Evolutionary conservation across 2,797 vertebrate genomes (phyloP).

Genomic region (Clamator glandarius): DNA sequence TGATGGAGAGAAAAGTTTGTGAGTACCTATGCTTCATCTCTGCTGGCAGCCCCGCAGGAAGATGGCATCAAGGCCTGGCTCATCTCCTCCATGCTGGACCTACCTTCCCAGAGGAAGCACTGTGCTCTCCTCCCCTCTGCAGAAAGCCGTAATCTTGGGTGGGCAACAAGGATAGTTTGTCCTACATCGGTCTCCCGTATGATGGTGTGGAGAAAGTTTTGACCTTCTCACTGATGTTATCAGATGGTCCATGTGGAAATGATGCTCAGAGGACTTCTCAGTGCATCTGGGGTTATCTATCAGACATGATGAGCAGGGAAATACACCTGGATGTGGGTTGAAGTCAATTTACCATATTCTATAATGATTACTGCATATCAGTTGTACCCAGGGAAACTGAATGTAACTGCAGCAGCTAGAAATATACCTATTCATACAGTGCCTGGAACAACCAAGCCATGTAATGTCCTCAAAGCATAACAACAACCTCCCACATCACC

Average conservation of each 20-base stretch:
- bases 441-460: background rate
- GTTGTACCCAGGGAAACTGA: background rate
- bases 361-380: background rate
- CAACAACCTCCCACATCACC: background rate
- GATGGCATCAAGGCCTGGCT: background rate
- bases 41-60: background rate
- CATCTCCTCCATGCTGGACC: background rate
- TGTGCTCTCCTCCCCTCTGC: background rate
- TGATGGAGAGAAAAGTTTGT: background rate
- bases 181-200: background rate
- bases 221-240: background rate
- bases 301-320: background rate
- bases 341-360: background rate
- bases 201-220: background rate
- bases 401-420: background rate
- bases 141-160: rapidly evolving
- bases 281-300: background rate
- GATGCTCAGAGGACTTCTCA: background rate
- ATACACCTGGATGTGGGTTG: rapidly evolving
- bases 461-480: background rate
- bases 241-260: background rate
- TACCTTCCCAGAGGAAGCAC: background rate
- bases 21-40: background rate
- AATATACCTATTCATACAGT: background rate
- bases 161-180: background rate